These are phyloP conservation scores for Characodon lateralis DNA, from an alignment of 2,797 vertebrate genomes.

Conservation along the genomic window DNA sequence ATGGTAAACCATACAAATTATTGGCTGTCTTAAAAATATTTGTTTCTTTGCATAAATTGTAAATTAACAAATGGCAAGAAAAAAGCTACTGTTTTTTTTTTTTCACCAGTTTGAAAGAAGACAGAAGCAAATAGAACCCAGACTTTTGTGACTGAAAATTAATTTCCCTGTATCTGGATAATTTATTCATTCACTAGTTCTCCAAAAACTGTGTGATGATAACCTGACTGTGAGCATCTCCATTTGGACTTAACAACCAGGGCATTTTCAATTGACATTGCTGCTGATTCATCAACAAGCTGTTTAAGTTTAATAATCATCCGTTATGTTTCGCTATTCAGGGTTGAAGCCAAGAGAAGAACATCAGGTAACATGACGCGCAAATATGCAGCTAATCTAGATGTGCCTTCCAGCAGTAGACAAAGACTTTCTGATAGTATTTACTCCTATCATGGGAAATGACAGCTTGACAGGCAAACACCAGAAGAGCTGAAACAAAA, in stretches of 20 bases:
- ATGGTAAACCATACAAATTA: background rate
- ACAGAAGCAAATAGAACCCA: background rate
- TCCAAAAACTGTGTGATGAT: background rate
- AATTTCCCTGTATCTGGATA: too few species aligned
- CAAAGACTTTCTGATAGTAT: constrained; percentile 42
- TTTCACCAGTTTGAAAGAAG: background rate
- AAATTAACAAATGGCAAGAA: background rate
- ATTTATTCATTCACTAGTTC: too few species aligned
- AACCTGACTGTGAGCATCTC: background rate
- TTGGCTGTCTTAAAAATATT: background rate
- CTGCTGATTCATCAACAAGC: constrained; percentile 19
- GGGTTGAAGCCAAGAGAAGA: constrained; percentile 29
- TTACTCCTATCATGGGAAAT: constrained; percentile 43
- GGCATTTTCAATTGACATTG: constrained; percentile 25
- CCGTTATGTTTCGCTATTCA: constrained; percentile 26
- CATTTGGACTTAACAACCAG: constrained; percentile 11
- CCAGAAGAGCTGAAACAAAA: constrained; percentile 12
- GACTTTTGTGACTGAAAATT: background rate
- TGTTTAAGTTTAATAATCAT: constrained; percentile 19
- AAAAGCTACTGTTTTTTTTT: background rate
- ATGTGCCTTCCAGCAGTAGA: constrained; percentile 36
- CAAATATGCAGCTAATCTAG: constrained; percentile 31
- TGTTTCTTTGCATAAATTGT: background rate
- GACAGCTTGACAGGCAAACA: constrained; percentile 44
- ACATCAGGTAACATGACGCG: constrained; percentile 21